Base-by-base conservation (phyloP, 2,113 vertebrate genomes). In the Aspidoscelis tigris region DNA sequence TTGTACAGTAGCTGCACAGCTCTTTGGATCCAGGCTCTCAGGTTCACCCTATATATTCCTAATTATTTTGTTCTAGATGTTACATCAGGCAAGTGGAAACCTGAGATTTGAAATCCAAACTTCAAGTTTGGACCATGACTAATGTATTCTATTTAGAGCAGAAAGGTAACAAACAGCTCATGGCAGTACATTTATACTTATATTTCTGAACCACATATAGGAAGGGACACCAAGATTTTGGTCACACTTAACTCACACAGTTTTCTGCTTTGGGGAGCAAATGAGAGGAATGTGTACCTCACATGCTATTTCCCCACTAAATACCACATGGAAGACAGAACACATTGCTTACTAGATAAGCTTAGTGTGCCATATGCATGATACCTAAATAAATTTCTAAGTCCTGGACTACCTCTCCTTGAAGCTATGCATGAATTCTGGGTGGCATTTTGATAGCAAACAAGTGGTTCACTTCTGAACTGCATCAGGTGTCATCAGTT, bases 11-110 rank as follows among this genome's bases (percentile, higher is more conserved):
- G 8, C 55, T 77, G 24, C 18, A n/a, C 39, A 24, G 26, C 69
- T 68, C 44, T 39, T 55, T 70, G 66, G n/a, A 68, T 76, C 22
- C 16, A 21, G 75, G 39, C 22, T 50, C 39, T 70, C 61, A 20
- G 41, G 33, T 58, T 8, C 33, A 24, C 71, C 78, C 53, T 61
- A 44, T 68, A 2, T 43, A 24, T 16, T 58, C 69, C 58, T 71
- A 88, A 18, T 16, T 53, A 43, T 65, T 71, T 64, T 39, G 55
- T 20, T 86, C 55, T 64, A 82, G 68, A 14, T 41, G n/a, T 81
- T 47, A n/a, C 8, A 33, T 64, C 66, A 78, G 41, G 53, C 79
- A 71, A 50, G 43, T 77, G 41, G 12, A 39, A 64, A 77, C 33
- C 74, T 64, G 66, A 81, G 21, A 70, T 44, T 81, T 77, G 68